Conservation (phyloP, 2,113 vertebrate genomes). For the Aleadryas rufinucha region DNA sequence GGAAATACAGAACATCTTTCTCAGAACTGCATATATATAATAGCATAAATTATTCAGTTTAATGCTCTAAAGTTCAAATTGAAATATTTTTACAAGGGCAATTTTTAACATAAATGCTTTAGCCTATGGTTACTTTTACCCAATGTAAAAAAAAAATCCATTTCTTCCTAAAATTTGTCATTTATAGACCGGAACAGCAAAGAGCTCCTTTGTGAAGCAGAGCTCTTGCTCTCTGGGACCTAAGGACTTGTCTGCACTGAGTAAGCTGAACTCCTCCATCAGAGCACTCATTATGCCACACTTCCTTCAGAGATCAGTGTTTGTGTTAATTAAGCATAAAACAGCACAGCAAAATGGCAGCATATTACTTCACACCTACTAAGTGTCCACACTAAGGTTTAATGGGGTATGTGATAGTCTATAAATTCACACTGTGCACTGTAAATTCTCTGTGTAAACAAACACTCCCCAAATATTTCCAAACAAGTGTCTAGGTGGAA, state of each 20-base stretch:
- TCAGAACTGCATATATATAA: neutral
- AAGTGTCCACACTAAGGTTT: constrained; percentile 17
- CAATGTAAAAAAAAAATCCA: neutral
- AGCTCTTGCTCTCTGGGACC: neutral
- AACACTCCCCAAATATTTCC: neutral
- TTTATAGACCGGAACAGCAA: neutral
- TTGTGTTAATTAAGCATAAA: constrained; percentile 36
- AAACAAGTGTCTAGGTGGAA: neutral
- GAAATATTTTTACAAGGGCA: neutral
- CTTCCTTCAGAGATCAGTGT: neutral
- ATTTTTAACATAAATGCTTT: constrained; percentile 1
- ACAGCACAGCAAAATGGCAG: neutral
- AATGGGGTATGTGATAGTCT: neutral
- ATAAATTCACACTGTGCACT: neutral
- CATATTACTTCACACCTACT: neutral
- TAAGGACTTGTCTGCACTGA: neutral
- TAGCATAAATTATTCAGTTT: constrained; percentile 6
- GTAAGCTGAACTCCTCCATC: neutral
- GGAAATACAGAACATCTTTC: neutral
- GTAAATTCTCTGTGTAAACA: neutral
- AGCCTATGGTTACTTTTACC: neutral
- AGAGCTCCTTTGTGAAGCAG: neutral
- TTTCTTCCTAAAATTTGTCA: neutral
- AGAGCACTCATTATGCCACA: neutral
- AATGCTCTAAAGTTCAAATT: neutral